Conservation (phyloP, 2,888 invertebrate genomes). For the Tetrapedia diversipes region DNA sequence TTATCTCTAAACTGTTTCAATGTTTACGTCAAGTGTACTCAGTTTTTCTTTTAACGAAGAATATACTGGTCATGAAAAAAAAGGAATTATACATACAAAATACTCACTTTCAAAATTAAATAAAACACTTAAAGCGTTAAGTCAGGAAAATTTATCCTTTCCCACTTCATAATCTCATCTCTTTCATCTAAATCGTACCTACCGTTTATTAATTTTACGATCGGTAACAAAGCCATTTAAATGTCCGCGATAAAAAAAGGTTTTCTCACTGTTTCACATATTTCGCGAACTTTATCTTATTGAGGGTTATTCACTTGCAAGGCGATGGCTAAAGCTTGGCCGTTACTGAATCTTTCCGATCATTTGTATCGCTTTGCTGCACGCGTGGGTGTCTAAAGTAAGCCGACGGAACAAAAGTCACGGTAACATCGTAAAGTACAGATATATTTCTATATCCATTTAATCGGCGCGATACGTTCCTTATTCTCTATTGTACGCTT, state of each 20-base stretch:
- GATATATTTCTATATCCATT: conserved; percentile 35
- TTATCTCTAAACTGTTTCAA: no score
- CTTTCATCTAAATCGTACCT: conserved; percentile 33
- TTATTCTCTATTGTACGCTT: background rate
- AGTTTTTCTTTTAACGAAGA: no score
- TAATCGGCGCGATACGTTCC: conserved; percentile 22
- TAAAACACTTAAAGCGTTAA: no score
- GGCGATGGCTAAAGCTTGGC: conserved; percentile 56
- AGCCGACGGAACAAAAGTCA: conserved; percentile 36
- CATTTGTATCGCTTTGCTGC: conserved; percentile 10
- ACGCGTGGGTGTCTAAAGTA: conserved; percentile 51
- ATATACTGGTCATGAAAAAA: no score
- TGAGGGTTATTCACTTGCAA: conserved; percentile 56
- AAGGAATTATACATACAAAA: no score
- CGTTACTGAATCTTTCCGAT: background rate
- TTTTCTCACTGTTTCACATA: conserved; percentile 5
- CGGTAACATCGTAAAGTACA: conserved; percentile 36
- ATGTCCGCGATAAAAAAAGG: conserved; percentile 49
- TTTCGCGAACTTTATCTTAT: conserved; percentile 36
- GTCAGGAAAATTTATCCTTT: conserved; percentile 7
- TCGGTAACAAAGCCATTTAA: conserved; percentile 47
- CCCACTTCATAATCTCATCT: conserved; percentile 18
- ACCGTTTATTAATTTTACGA: conserved; percentile 67
- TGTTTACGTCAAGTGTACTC: no score
- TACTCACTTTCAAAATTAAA: no score